Base-by-base conservation (phyloP, 2,888 invertebrate genomes). In the Nezara viridula region DNA sequence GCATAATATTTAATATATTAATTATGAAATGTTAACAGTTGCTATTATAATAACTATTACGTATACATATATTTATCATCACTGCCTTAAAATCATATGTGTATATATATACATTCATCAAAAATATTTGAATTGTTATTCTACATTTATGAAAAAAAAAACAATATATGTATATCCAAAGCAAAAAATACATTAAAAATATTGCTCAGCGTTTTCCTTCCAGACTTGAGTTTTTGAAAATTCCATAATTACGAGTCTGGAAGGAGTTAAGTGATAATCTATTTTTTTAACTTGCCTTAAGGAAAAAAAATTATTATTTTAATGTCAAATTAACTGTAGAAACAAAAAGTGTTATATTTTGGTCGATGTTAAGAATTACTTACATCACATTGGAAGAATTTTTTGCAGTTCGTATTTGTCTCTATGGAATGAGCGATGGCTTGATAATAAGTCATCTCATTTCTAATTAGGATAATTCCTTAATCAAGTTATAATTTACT, bases 181-280 rank as follows among this genome's bases (percentile, higher is more conserved):
- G 32, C 37, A 37, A 73, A 73, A 12, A 27, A 9, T 12, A 66
- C 7, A 66, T 32, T 32, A 77, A 77, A 77, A 40, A 77, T 32
- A 73, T 40, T 77, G 77, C 77, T 77, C 77, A 77, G 37, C 40
- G 10, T 21, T 77, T 77, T 77, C 40, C 44, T 77, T 77, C 44
- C 44, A 24, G 21, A 37, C 9, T 9, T 44, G 24, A 24, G 44
- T 24, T 77, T 77, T 77, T 37, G 37, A 77, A 37, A 77, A 21
- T 37, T 77, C 10, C 10, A 5, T 73, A 40, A 24, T 5, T 77
- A 40, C 1, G 2, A 37, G 73, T 73, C 19, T 40, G 77, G 81
- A 81, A 24, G 44, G 81, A 81, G 21, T 81, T 32, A 44, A 81
- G 10, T 81, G 81, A 81, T 81, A 44, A 40, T 81, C 44, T 44